Evolutionary conservation across 2,113 vertebrate genomes (phyloP).

Genomic region (Tursiops truncatus): DNA sequence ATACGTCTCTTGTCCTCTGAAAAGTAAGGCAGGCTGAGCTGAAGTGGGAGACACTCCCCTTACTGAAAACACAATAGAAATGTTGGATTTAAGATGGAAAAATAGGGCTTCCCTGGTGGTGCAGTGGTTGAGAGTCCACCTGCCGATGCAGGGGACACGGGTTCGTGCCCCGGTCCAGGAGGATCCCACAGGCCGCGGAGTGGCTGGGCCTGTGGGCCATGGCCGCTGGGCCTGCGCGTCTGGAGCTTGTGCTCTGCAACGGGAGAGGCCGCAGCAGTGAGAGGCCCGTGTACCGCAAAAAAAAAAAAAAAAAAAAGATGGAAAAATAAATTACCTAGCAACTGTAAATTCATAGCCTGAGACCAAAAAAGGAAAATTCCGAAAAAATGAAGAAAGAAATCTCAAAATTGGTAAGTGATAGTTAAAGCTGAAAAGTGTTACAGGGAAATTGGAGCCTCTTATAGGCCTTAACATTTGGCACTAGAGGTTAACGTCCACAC

Average conservation of each 20-base stretch:
- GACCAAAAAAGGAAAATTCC: not conserved
- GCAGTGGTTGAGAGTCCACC: too few relatives aligned
- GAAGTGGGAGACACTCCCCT: not conserved
- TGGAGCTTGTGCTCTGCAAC: too few relatives aligned
- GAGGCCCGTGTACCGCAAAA: too few relatives aligned
- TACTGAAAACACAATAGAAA: not conserved
- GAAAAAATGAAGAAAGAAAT: not conserved
- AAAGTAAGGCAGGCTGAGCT: not conserved
- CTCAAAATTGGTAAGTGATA: constrained; percentile 24
- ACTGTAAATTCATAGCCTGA: not conserved
- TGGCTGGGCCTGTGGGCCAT: too few relatives aligned
- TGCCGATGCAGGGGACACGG: too few relatives aligned
- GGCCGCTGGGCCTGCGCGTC: too few relatives aligned
- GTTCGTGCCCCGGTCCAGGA: too few relatives aligned
- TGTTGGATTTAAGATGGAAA: not conserved
- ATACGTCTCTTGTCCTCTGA: not conserved
- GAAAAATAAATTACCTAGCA: not conserved
- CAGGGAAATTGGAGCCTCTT: not conserved
- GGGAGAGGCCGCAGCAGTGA: too few relatives aligned
- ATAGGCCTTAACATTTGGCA: not conserved
- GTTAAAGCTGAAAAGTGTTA: not conserved
- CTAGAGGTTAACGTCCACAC: not conserved
- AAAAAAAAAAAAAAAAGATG: not conserved
- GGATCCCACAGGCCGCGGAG: too few relatives aligned
- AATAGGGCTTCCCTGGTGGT: not conserved